phyloP scores from a whole-genome alignment of 2,113 vertebrate species.

The Clarias macrocephalus region DNA sequence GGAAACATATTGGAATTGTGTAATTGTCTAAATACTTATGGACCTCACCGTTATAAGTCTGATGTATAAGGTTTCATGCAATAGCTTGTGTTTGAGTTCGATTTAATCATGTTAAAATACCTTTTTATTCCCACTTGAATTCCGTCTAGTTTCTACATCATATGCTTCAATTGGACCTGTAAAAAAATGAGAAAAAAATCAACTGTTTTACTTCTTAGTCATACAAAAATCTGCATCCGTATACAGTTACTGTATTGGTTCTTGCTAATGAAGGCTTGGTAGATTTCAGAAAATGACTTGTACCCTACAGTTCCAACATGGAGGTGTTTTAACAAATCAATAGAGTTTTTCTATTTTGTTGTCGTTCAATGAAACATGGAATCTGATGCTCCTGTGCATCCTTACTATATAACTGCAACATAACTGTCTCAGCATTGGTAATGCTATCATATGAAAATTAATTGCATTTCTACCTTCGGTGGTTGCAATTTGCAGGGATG shows the following conservation, averaged over 20 bases:
- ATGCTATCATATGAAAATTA: neutral
- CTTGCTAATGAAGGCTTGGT: neutral
- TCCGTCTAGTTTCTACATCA: conserved; percentile 82
- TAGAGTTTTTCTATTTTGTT: too few relatives aligned
- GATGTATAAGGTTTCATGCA: neutral
- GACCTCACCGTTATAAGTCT: neutral
- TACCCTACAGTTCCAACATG: too few relatives aligned
- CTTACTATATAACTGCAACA: neutral
- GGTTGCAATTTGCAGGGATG: conserved; percentile 81
- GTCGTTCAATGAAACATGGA: neutral
- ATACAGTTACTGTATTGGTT: neutral
- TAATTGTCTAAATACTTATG: too few relatives aligned
- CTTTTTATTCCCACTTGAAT: conserved; percentile 86
- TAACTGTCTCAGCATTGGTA: neutral
- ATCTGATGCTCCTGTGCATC: neutral
- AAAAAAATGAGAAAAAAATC: conserved; percentile 44
- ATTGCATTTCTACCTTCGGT: conserved; percentile 77
- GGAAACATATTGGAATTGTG: too few relatives aligned
- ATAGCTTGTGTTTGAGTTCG: neutral
- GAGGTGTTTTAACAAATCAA: too few relatives aligned
- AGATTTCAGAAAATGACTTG: neutral
- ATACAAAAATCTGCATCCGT: too few relatives aligned
- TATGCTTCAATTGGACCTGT: conserved; percentile 81
- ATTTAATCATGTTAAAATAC: conserved; percentile 59
- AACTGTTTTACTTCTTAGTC: neutral